Percentiles rank a stretch among this genome's conserved stretches.
phyloP scores from a whole-genome alignment of 2,113 vertebrate genomes.

The Vidua macroura region DNA sequence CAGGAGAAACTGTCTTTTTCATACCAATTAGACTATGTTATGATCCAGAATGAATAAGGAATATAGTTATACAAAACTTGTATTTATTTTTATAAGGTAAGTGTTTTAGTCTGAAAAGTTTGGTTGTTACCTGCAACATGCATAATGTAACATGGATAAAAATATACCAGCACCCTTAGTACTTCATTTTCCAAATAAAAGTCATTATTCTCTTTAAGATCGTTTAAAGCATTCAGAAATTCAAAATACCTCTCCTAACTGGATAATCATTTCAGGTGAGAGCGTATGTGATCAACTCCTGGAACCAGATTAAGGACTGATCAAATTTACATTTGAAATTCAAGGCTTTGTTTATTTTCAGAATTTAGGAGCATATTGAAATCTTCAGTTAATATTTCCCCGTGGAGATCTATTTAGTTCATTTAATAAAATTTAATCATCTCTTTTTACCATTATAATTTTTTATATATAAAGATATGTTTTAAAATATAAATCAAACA shows the following conservation, averaged over 20 bases:
- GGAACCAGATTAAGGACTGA: not conserved
- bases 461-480: not conserved
- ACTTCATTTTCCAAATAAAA: not conserved
- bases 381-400: not conserved
- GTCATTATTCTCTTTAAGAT: not conserved
- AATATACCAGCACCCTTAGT: not conserved
- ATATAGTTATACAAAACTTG: not conserved
- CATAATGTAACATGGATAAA: not conserved
- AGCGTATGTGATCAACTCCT: not conserved
- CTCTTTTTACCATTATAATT: not conserved
- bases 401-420: not conserved
- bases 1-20: not conserved
- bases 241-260: not conserved
- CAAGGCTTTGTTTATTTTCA: not conserved
- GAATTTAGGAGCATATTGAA: not conserved
- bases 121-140: not conserved
- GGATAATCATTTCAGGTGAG: not conserved
- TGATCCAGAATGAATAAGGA: not conserved
- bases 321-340: not conserved
- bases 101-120: not conserved
- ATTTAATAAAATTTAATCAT: not conserved
- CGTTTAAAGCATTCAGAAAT: not conserved
- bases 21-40: not conserved
- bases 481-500: not conserved
- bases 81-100: conserved; percentile 34